phyloP scores from a whole-genome alignment of 64 coral and sea anemone species.

The Porites australiensis region DNA sequence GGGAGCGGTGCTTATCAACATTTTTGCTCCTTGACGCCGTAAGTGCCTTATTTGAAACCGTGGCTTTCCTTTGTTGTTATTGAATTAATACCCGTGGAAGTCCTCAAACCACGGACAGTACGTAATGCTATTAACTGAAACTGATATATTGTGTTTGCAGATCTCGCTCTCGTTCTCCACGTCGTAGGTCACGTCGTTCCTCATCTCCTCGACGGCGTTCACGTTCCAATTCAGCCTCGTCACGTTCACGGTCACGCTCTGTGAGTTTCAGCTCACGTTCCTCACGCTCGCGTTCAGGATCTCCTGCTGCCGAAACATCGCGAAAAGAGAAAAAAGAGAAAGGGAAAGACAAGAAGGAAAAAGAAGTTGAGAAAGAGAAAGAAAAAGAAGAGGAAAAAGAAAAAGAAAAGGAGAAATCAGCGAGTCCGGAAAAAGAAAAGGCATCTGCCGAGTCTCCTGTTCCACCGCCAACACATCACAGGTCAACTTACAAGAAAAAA shows the following conservation, averaged over 20 bases:
- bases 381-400: conserved; percentile 7
- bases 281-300: conserved; percentile 60
- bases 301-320: conserved; percentile 36
- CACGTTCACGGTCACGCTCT: conserved; percentile 75
- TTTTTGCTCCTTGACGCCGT: no score
- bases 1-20: no score
- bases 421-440: background rate
- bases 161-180: conserved; percentile 76
- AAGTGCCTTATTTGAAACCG: no score
- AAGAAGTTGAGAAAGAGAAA: conserved; percentile 15
- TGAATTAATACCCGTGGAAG: background rate
- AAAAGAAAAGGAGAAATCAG: conserved; percentile 9
- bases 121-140: background rate
- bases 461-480: conserved; percentile 87
- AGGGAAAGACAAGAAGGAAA: conserved; percentile 49
- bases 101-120: no score
- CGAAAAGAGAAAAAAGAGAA: conserved; percentile 50
- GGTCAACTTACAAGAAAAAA: conserved; percentile 87
- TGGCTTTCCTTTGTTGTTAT: no score
- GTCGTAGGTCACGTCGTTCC: conserved; percentile 64
- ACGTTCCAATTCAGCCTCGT: conserved; percentile 52
- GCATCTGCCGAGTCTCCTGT: conserved; percentile 37
- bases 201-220: conserved; percentile 57
- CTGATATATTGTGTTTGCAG: conserved; percentile 9
- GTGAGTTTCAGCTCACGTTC: conserved; percentile 64